phyloP scores from a whole-genome alignment of 2,888 invertebrate genomes.

The Dicranocentrus wangi region DNA sequence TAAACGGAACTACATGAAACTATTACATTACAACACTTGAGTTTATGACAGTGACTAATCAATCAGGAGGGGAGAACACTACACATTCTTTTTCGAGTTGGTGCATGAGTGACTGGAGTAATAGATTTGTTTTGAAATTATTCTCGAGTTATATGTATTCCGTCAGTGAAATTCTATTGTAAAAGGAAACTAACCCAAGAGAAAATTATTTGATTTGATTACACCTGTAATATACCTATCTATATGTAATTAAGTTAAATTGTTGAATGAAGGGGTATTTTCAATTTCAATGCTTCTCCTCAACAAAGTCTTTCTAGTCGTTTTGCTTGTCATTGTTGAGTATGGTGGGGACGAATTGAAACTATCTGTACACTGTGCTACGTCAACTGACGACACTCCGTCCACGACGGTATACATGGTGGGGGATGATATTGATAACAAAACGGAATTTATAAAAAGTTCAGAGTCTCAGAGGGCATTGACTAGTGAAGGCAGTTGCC shows the following conservation, averaged over 20 bases:
- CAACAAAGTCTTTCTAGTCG: slow-evolving; percentile 44
- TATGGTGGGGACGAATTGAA: slow-evolving; percentile 1
- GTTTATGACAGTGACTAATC: too few relatives aligned
- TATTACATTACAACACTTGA: too few relatives aligned
- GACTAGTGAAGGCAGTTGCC: slow-evolving; percentile 18
- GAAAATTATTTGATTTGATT: too few relatives aligned
- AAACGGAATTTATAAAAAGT: slow-evolving; percentile 3
- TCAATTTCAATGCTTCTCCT: slow-evolving; percentile 33
- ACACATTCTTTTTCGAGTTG: too few relatives aligned
- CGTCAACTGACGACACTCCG: neutral
- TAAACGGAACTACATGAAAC: too few relatives aligned
- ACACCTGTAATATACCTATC: too few relatives aligned
- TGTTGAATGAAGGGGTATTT: neutral
- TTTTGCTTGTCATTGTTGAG: slow-evolving; percentile 23
- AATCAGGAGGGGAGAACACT: too few relatives aligned
- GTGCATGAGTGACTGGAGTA: too few relatives aligned
- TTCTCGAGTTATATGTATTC: too few relatives aligned
- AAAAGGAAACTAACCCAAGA: too few relatives aligned
- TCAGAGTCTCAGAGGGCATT: neutral
- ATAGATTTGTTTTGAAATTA: too few relatives aligned
- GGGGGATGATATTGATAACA: neutral
- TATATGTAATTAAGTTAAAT: neutral
- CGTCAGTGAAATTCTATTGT: too few relatives aligned
- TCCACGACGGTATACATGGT: neutral
- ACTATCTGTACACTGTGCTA: slow-evolving; percentile 8